These are phyloP conservation scores for Xiphophorus maculatus DNA, from an alignment of 2,113 vertebrate species.

Conservation along the genomic window DNA sequence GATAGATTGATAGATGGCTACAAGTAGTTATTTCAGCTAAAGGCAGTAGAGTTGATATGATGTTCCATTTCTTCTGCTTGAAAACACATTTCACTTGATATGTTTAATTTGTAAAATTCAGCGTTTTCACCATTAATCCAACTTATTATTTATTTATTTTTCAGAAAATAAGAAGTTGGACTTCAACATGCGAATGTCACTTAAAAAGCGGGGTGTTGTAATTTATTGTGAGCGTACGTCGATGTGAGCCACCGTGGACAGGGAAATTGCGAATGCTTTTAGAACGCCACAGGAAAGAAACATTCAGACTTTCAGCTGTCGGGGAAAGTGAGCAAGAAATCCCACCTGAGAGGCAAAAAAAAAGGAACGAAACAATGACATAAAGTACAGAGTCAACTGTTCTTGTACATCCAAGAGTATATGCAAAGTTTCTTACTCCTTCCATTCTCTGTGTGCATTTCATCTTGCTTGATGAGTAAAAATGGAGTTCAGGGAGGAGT, in stretches of 20 bases:
- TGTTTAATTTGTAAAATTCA: background rate
- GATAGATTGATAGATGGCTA: no score
- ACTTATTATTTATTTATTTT: background rate
- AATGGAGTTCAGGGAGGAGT: background rate
- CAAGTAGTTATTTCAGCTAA: background rate
- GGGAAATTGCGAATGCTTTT: background rate
- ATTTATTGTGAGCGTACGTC: background rate
- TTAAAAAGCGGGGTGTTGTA: background rate
- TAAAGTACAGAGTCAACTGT: slow-evolving; percentile 49
- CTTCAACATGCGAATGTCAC: background rate
- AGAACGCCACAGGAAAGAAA: slow-evolving; percentile 32
- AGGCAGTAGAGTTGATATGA: background rate
- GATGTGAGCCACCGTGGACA: background rate
- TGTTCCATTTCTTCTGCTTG: background rate
- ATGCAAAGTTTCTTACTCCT: slow-evolving; percentile 24
- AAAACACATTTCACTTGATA: background rate
- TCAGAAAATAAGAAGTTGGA: background rate
- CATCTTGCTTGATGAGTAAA: slow-evolving; percentile 27
- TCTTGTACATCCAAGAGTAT: slow-evolving; percentile 40
- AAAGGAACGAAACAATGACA: slow-evolving; percentile 17
- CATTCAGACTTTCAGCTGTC: slow-evolving; percentile 36
- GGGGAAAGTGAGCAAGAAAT: slow-evolving; percentile 31
- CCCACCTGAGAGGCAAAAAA: slow-evolving; percentile 34
- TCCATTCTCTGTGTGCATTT: slow-evolving; percentile 20
- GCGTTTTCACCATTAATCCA: background rate